Evolutionary conservation across 2,113 vertebrate genomes (phyloP).

Genomic region (Pachypanchax playfairii): DNA sequence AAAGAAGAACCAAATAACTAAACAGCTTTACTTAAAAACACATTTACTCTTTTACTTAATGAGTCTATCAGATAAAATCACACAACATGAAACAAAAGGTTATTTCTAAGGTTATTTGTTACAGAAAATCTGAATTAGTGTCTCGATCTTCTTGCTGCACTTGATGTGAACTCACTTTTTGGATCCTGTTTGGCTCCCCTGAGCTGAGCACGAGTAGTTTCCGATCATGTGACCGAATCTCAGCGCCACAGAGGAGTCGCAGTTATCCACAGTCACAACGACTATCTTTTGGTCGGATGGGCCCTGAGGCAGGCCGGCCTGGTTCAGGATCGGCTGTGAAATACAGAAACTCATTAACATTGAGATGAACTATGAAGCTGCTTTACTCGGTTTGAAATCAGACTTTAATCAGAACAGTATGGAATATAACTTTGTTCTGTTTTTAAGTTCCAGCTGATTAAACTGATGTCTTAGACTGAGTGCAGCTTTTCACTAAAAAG

Average conservation of each 20-base stretch:
- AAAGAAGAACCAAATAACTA: conserved; percentile 36
- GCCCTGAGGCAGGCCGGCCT: conserved; percentile 87
- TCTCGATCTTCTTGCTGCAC: not conserved
- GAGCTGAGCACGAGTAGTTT: conserved; percentile 92
- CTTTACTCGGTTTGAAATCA: conserved; percentile 8
- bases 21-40: conserved; percentile 48
- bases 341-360: conserved; percentile 35
- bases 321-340: conserved; percentile 86
- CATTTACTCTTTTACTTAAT: no score
- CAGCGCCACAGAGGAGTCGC: conserved; percentile 88
- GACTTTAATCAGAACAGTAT: no score
- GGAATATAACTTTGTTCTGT: no score
- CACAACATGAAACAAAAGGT: no score
- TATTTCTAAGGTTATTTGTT: no score
- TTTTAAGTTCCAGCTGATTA: no score
- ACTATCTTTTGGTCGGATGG: conserved; percentile 94
- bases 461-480: no score
- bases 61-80: no score
- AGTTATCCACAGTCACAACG: conserved; percentile 90
- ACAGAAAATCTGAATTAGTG: no score
- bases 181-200: conserved; percentile 90
- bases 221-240: conserved; percentile 86
- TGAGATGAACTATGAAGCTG: not conserved
- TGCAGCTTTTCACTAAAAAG: conserved; percentile 4
- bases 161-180: conserved; percentile 84